A percentile compares a stretch with the other conserved stretches of the same genome.
phyloP scores from a whole-genome alignment of 2,888 invertebrate species.

The Priocnemis perturbator region DNA sequence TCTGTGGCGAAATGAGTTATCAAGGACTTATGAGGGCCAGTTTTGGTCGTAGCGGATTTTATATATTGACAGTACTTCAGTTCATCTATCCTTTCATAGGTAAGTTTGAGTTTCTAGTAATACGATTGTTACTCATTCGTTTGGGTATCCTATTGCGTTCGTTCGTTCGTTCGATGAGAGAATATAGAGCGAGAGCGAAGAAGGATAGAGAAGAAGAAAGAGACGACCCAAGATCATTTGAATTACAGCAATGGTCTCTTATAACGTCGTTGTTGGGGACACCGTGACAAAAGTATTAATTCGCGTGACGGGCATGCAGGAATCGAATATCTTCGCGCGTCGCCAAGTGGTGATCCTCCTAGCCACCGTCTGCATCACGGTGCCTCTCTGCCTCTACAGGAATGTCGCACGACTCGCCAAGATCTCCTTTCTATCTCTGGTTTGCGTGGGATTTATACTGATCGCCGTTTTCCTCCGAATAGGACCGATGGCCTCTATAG shows the following conservation, averaged over 20 bases:
- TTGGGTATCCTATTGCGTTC: too few relatives aligned
- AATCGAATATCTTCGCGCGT: constrained; percentile 78
- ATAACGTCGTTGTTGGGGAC: constrained; percentile 91
- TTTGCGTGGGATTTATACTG: constrained; percentile 85
- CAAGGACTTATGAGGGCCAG: constrained; percentile 88
- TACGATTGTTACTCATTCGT: neutral
- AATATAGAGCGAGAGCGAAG: too few relatives aligned
- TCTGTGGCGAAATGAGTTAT: constrained; percentile 87
- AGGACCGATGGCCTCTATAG: constrained; percentile 78
- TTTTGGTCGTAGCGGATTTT: constrained; percentile 87
- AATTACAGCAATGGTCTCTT: constrained; percentile 88
- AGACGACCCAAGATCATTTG: too few relatives aligned
- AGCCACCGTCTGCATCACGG: constrained; percentile 84
- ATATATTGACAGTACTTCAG: constrained; percentile 84
- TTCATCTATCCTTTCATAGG: constrained; percentile 91
- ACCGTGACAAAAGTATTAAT: constrained; percentile 88
- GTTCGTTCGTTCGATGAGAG: neutral
- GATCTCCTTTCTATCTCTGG: constrained; percentile 82
- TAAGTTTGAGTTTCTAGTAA: constrained; percentile 71
- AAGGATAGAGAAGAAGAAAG: too few relatives aligned
- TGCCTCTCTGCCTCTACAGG: constrained; percentile 87
- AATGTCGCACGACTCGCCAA: constrained; percentile 84
- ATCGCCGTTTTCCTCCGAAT: constrained; percentile 81
- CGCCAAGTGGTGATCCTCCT: constrained; percentile 83
- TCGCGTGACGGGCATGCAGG: constrained; percentile 80